Base-by-base conservation (phyloP, 2,797 vertebrate genomes). In the Enteromius thamalakanensis region DNA sequence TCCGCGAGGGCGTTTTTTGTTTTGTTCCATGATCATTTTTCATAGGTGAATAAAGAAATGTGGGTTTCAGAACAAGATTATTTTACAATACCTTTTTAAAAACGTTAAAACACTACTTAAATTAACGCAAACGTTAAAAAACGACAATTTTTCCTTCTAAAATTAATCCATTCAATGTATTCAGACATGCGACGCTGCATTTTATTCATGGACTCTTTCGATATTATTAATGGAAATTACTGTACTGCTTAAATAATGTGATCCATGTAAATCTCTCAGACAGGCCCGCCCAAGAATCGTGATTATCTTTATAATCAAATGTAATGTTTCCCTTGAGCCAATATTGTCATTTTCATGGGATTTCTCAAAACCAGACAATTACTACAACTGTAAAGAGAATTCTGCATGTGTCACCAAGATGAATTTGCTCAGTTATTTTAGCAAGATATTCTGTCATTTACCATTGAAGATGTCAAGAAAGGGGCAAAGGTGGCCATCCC, bases 401-500 rank as follows among this genome's bases (percentile, higher is more conserved):
- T 84, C 70, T 5, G 19, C 86, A 45, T 62, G 78, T 93, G 92
- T 92, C 92, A 92, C 85, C 65, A 92, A 93, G 93, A 95, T 93
- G 91, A 92, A 95, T 95, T 85, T 88, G 90, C 88, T 14, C 87
- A 88, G 91, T 93, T 93, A 87, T 91, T 93, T 91, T 88, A 85
- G 87, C 92, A 91, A 92, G 88, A 89, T 92, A 88, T 91, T 85
- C 91, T 92, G 93, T 94, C 94, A 94, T 94, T 94, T 93, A 93
- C 90, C 81, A 93, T 86, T 86, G 90, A 91, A 90, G 91, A 91
- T 94, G 94, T 94, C 93, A 93, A 88, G 71, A 37, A 90, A 88
- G 87, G 94, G 92, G 89, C 92, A 93, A 93, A 94, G 94, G 94
- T 93, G 90, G 47, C 86, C 87, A n/a, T 94, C 92, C 93, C 93